Percentiles rank a stretch among this genome's conserved stretches.
Conservation (phyloP, 1,140 invertebrate species). For the Drosophila ambigua region DNA sequence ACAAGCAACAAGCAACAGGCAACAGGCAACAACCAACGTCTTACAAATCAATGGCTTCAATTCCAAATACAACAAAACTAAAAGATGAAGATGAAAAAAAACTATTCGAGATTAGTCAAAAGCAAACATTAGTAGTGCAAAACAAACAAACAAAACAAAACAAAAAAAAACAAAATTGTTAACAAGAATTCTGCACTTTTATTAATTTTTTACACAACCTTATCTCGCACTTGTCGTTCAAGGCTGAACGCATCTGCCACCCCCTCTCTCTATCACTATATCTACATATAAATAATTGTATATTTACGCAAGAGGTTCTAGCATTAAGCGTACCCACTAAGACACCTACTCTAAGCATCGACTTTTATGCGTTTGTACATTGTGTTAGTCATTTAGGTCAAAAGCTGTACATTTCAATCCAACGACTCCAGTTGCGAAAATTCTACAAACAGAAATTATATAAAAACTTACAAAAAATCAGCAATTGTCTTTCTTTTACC, state of each 20-base stretch:
- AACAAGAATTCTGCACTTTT: conserved; percentile 20
- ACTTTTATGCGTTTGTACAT: conserved; percentile 68
- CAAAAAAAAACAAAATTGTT: conserved; percentile 17
- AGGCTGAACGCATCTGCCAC: conserved; percentile 23
- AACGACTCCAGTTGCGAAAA: conserved; percentile 57
- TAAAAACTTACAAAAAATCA: conserved; percentile 48
- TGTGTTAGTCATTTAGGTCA: conserved; percentile 72
- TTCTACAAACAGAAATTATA: conserved; percentile 54
- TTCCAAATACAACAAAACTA: conserved; percentile 60
- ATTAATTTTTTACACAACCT: conserved; percentile 35
- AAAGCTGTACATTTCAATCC: conserved; percentile 66
- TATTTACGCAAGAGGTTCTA: conserved; percentile 75
- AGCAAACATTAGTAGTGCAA: conserved; percentile 29
- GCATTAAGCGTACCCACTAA: conserved; percentile 61
- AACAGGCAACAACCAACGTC: neutral
- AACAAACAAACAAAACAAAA: conserved; percentile 19
- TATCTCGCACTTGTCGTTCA: conserved; percentile 26
- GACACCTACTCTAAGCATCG: conserved; percentile 62
- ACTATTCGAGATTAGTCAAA: conserved; percentile 65
- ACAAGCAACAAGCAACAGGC: conserved; percentile 10
- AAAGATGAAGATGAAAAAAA: conserved; percentile 17
- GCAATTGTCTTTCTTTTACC: too few relatives aligned
- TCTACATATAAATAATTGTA: conserved; percentile 54
- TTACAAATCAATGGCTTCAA: conserved; percentile 70
- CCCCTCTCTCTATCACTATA: conserved; percentile 32